phyloP scores from a whole-genome alignment of 2,113 vertebrate species.

The Siniperca knerii region DNA sequence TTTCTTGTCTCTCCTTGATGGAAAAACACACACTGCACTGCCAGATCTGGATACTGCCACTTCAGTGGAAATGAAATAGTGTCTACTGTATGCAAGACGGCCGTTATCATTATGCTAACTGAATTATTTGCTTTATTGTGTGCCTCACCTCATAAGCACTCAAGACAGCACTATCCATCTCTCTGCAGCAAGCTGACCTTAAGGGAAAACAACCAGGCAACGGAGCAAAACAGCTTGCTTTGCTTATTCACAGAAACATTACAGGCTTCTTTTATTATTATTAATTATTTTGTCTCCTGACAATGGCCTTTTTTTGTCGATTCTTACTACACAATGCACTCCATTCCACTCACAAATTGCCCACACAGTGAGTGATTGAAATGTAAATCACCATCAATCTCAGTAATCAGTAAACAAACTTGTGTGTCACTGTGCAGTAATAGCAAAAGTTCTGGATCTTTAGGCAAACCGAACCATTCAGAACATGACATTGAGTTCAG shows the following conservation, averaged over 20 bases:
- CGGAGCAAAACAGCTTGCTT: conserved; percentile 65
- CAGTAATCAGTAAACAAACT: conserved; percentile 50
- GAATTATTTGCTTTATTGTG: conserved; percentile 78
- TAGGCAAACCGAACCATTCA: background rate
- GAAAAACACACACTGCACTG: conserved; percentile 40
- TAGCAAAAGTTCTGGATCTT: background rate
- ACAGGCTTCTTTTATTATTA: conserved; percentile 76
- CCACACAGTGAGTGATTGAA: conserved; percentile 63
- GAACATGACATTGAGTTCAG: background rate
- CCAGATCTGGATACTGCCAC: conserved; percentile 34
- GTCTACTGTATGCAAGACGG: conserved; percentile 58
- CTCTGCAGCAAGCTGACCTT: conserved; percentile 70
- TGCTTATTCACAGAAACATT: conserved; percentile 73
- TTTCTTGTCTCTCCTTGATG: conserved; percentile 49
- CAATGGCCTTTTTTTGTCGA: conserved; percentile 53
- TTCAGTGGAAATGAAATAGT: conserved; percentile 61
- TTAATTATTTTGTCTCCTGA: conserved; percentile 69
- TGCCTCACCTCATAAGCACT: conserved; percentile 66
- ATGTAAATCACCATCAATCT: conserved; percentile 63
- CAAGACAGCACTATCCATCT: conserved; percentile 69
- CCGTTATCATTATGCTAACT: conserved; percentile 80
- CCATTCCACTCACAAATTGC: conserved; percentile 57
- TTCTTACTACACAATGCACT: conserved; percentile 62
- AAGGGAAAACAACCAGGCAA: conserved; percentile 60
- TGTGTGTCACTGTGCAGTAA: background rate